These are phyloP conservation scores for Epirrhoe alternata DNA, from an alignment of 2,888 invertebrate species.

Conservation along the genomic window DNA sequence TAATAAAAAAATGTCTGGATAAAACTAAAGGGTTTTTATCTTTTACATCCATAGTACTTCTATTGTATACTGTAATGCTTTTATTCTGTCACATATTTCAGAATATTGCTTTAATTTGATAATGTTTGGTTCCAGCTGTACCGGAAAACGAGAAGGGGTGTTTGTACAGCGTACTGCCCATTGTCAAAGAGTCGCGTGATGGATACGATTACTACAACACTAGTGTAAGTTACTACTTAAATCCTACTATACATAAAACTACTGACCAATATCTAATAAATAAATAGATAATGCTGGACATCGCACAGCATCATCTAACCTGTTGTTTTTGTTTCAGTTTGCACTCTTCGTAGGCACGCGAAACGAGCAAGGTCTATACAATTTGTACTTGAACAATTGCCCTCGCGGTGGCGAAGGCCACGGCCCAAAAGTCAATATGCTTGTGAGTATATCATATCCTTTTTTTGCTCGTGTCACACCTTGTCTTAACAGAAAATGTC, in stretches of 20 bases:
- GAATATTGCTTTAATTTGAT: too few species aligned
- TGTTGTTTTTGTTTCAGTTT: slow-evolving; percentile 85
- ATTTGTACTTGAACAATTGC: slow-evolving; percentile 97
- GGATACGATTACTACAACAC: slow-evolving; percentile 87
- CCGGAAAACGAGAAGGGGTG: slow-evolving; percentile 58
- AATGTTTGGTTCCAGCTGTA: slow-evolving; percentile 39
- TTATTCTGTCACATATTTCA: too few species aligned
- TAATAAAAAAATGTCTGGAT: too few species aligned
- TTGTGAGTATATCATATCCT: slow-evolving; percentile 82
- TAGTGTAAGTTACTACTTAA: slow-evolving; percentile 77
- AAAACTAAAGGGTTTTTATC: too few species aligned
- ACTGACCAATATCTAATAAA: too few species aligned
- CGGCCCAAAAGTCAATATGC: slow-evolving; percentile 87
- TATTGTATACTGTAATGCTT: too few species aligned
- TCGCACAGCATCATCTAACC: too few species aligned
- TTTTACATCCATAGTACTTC: too few species aligned
- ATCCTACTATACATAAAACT: too few species aligned
- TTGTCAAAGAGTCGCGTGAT: slow-evolving; percentile 79
- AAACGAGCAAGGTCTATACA: slow-evolving; percentile 96
- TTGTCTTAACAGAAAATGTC: too few species aligned
- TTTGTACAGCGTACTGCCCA: slow-evolving; percentile 82
- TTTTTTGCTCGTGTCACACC: too few species aligned
- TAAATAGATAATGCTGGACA: too few species aligned
- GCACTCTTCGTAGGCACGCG: slow-evolving; percentile 90
- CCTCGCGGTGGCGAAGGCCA: slow-evolving; percentile 82